A percentile compares a stretch with the other conserved stretches of the same genome.
Conservation (phyloP, 2,113 vertebrate species). For the Plecturocebus donacophilus region DNA sequence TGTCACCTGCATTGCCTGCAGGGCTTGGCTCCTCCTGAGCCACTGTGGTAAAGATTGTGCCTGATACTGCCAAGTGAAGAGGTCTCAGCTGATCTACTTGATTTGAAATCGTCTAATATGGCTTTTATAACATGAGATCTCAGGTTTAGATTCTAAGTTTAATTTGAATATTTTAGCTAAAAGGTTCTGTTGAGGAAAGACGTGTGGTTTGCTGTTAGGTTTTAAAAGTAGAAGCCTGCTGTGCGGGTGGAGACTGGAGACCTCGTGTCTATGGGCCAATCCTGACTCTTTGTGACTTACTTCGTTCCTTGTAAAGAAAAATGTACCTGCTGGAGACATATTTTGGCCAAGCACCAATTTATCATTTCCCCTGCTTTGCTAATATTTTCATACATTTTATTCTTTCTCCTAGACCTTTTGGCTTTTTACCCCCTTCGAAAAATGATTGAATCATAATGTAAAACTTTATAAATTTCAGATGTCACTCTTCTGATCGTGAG, state of each 20-base stretch:
- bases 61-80: fast-evolving
- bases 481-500: constrained; percentile 34
- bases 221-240: background rate
- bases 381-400: background rate
- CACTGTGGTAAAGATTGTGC: fast-evolving
- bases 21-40: background rate
- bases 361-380: background rate
- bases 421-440: background rate
- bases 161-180: background rate
- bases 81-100: background rate
- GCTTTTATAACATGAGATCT: too few species aligned
- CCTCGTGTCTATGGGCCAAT: background rate
- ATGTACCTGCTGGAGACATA: background rate
- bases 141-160: background rate
- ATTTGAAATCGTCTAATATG: background rate
- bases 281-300: background rate
- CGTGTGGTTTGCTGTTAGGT: background rate
- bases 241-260: fast-evolving
- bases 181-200: background rate
- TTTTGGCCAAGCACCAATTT: background rate
- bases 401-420: background rate
- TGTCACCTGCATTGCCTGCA: background rate
- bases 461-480: constrained; percentile 36
- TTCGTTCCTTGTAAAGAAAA: background rate
- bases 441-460: constrained; percentile 1